A percentile compares a stretch with the other conserved stretches of the same genome.
Evolutionary conservation across 2,888 invertebrate genomes (phyloP).

Genomic region (Dorcus parallelipipedus): DNA sequence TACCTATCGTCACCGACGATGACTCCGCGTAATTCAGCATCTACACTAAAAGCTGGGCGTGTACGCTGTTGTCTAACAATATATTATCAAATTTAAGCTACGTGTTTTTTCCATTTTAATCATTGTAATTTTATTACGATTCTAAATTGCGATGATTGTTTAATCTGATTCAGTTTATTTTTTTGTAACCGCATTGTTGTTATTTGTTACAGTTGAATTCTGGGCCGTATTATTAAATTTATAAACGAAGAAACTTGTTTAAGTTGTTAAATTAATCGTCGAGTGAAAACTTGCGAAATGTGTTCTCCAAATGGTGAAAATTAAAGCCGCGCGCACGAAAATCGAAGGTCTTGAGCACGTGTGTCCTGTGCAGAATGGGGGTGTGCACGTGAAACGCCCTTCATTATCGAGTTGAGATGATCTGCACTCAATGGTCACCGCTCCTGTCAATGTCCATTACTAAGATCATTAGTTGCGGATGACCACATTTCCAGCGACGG

Average conservation of each 20-base stretch:
- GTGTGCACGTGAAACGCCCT: conserved; percentile 10
- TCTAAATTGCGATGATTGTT: background rate
- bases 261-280: background rate
- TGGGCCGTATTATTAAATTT: background rate
- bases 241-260: background rate
- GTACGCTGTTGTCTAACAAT: conserved; percentile 36
- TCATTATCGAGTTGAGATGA: conserved; percentile 12
- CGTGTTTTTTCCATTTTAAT: conserved; percentile 21
- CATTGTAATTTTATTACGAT: conserved; percentile 26
- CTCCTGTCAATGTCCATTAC: conserved; percentile 18
- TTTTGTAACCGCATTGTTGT: background rate
- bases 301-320: background rate
- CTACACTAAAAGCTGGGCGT: conserved; percentile 34
- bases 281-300: background rate
- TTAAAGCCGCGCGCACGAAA: background rate
- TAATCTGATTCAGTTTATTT: background rate
- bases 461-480: conserved; percentile 18
- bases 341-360: conserved; percentile 5
- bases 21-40: conserved; percentile 27
- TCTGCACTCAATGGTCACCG: conserved; percentile 16
- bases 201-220: background rate
- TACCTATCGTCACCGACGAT: conserved; percentile 29
- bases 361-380: conserved; percentile 1
- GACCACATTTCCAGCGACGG: conserved; percentile 10
- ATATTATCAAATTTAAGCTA: conserved; percentile 35